Percentiles rank a stretch among this genome's conserved stretches.
phyloP scores from a whole-genome alignment of 2,113 vertebrate genomes.

The Hypanus sabinus region DNA sequence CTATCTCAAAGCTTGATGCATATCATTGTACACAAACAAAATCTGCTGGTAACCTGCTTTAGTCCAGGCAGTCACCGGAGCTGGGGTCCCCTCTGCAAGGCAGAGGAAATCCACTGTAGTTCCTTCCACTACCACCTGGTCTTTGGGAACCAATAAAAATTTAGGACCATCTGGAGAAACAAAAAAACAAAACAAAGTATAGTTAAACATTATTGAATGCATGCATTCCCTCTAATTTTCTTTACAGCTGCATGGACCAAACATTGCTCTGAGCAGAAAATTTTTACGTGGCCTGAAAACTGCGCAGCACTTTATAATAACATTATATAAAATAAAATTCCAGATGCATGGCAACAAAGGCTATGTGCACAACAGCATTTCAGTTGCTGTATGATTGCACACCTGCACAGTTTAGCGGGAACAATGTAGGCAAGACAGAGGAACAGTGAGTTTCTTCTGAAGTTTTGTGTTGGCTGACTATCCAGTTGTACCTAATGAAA shows the following conservation, averaged over 20 bases:
- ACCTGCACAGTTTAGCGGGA: too few species aligned
- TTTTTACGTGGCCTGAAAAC: too few species aligned
- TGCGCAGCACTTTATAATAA: too few species aligned
- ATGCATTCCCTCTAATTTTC: too few species aligned
- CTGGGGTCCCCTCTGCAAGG: constrained; percentile 6
- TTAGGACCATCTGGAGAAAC: constrained; percentile 24
- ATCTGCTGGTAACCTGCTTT: constrained; percentile 21
- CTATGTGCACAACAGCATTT: too few species aligned
- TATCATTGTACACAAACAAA: background rate
- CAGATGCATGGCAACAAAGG: too few species aligned
- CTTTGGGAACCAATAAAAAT: constrained; percentile 24
- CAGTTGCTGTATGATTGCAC: too few species aligned
- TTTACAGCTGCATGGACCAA: too few species aligned
- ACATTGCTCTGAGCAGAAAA: too few species aligned
- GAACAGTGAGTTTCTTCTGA: background rate
- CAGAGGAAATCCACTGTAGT: constrained; percentile 14
- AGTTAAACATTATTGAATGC: background rate
- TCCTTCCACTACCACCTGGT: constrained; percentile 22
- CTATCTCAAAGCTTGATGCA: background rate
- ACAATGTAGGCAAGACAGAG: too few species aligned
- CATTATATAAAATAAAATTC: too few species aligned
- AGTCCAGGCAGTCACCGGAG: constrained; percentile 27
- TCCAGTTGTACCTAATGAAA: background rate
- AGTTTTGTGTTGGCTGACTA: background rate
- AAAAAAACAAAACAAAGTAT: background rate